Evolutionary conservation across 2,888 invertebrate genomes (phyloP).

Genomic region (Nomada fucata): DNA sequence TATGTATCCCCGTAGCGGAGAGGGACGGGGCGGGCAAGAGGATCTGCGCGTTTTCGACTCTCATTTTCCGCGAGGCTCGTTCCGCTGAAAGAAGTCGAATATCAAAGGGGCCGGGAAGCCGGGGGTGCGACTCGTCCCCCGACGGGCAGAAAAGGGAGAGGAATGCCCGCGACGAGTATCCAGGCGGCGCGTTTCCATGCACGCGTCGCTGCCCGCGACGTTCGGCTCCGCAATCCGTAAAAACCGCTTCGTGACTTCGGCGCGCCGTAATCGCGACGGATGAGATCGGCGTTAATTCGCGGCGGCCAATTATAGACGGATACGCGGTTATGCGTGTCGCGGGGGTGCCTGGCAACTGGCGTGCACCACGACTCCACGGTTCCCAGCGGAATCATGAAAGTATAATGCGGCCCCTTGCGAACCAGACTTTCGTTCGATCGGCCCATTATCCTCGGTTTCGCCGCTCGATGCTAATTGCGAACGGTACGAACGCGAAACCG

Average conservation of each 20-base stretch:
- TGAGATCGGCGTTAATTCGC: slow-evolving; percentile 40
- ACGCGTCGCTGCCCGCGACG: too few relatives aligned
- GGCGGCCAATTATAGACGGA: slow-evolving; percentile 52
- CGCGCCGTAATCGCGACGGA: slow-evolving; percentile 23
- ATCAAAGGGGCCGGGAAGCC: slow-evolving; percentile 50
- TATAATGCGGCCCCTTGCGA: slow-evolving; percentile 44
- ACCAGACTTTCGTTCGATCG: slow-evolving; percentile 45
- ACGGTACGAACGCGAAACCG: background rate
- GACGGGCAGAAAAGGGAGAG: slow-evolving; percentile 8
- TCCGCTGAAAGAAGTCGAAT: slow-evolving; percentile 22
- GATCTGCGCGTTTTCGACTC: slow-evolving; percentile 23
- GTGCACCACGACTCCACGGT: slow-evolving; percentile 30
- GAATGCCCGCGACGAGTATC: slow-evolving; percentile 18
- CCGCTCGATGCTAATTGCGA: slow-evolving; percentile 49
- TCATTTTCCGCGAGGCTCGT: slow-evolving; percentile 36
- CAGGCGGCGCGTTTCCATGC: background rate
- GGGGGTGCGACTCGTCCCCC: slow-evolving; percentile 52
- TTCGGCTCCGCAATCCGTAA: too few relatives aligned
- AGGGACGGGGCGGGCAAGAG: background rate
- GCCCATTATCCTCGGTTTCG: slow-evolving; percentile 51
- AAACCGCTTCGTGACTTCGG: background rate
- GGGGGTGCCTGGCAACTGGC: background rate
- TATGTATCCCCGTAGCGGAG: slow-evolving; percentile 7
- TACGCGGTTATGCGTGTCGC: slow-evolving; percentile 46
- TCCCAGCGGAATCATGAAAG: slow-evolving; percentile 57